A percentile compares a stretch with the other conserved stretches of the same genome.
These are phyloP conservation scores for Nothocercus julius DNA, from an alignment of 2,113 vertebrate species.

Conservation along the genomic window DNA sequence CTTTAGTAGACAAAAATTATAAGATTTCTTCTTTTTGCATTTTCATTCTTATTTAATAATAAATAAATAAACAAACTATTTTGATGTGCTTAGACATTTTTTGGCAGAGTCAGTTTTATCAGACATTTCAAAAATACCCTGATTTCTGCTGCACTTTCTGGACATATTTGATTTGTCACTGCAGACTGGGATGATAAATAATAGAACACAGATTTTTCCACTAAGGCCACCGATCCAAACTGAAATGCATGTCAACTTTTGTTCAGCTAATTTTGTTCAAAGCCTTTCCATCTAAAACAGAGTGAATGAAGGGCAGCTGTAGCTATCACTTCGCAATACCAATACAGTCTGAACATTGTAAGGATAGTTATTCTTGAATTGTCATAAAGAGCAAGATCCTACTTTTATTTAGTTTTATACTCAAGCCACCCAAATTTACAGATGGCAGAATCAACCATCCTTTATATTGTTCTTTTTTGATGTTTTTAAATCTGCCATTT, in stretches of 20 bases:
- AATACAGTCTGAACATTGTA: background rate
- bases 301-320: background rate
- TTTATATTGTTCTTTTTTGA: background rate
- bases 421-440: background rate
- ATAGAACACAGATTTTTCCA: background rate
- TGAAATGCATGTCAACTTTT: background rate
- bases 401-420: background rate
- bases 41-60: too few relatives aligned
- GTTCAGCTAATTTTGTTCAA: background rate
- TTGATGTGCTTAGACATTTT: background rate
- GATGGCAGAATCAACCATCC: background rate
- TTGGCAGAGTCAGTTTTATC: background rate
- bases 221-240: background rate
- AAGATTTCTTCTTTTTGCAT: background rate
- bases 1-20: background rate
- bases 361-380: background rate
- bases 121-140: background rate
- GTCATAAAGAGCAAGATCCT: background rate
- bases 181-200: background rate
- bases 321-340: accelerated
- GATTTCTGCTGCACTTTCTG: background rate
- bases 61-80: background rate
- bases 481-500: background rate
- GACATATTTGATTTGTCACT: background rate
- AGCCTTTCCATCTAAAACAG: background rate